Evolutionary conservation across 2,797 vertebrate genomes (phyloP), one percentile per base, ranked within the genome.

Genomic region (Malacoraja senta): DNA sequence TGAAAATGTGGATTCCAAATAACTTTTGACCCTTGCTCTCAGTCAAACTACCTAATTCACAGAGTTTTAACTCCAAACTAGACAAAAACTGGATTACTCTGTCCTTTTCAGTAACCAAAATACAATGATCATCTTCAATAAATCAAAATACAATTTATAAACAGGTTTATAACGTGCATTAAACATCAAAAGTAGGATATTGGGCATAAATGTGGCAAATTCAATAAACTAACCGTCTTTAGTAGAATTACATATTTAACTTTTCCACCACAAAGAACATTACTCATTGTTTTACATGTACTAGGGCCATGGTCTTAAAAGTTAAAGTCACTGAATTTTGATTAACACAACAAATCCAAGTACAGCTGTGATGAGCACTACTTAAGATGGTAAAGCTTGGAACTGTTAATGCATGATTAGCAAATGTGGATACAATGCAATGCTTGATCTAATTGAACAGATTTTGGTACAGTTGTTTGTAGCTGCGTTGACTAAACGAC

Each of bases 241-340:
- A 91, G 72, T 0, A 65, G 58, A 86, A 86, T 86, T 86, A 63
- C 24, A 29, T 15, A 65, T 63, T 86, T 88, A 65, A 93, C 95
- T 95, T 95, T 95, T 95, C 95, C 94, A 93, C 91, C 95, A 95
- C 94, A 95, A 93, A 95, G 94, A 93, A 93, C 95, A 58, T 29
- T n/a, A 61, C 29, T 93, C 96, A 95, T 96, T 96, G 95, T 95
- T 96, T 95, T 61, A 88, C 3, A 94, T 95, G 95, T 93, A 96
- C 95, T 95, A 96, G 96, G 95, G 95, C 95, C 94, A 93, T 78
- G 95, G 94, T 95, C 94, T 94, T 94, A 95, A 93, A 74, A 44
- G 38, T 53, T 38, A 17, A 88, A 74, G 8, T 44, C 90, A 92
- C 26, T 53, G 71, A 76, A n/a, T 76, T 92, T 76, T 44, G 26